Conservation (phyloP, 1,140 invertebrate genomes). For the Aphaenogaster floridana region DNA sequence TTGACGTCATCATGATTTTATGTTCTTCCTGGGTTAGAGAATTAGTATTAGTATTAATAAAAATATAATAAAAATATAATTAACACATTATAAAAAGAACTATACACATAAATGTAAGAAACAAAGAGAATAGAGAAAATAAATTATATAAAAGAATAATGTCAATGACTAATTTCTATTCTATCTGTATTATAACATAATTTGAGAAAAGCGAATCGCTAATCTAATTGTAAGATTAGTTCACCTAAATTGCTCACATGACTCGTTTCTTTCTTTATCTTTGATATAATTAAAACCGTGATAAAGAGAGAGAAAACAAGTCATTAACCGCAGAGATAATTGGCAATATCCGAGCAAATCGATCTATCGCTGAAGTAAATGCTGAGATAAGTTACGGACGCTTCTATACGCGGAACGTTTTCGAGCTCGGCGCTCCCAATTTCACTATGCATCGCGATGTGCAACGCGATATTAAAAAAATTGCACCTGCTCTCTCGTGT, state of each 20-base stretch:
- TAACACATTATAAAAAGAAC: neutral
- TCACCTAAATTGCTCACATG: neutral
- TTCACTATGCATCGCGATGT: neutral
- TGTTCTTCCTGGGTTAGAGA: too few species aligned
- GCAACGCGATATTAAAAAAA: neutral
- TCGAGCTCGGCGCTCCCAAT: neutral
- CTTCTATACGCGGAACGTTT: neutral
- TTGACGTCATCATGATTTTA: too few species aligned
- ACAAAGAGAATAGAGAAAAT: neutral
- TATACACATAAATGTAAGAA: slow-evolving; percentile 7
- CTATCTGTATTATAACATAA: neutral
- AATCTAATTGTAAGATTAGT: slow-evolving; percentile 23
- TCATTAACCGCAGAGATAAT: neutral
- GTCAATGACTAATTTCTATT: neutral
- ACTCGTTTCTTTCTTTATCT: slow-evolving; percentile 56
- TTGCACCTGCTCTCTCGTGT: neutral
- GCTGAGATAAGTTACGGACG: neutral
- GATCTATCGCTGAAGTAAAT: neutral
- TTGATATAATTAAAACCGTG: slow-evolving; percentile 50
- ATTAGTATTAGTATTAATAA: too few species aligned
- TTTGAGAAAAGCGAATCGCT: slow-evolving; percentile 7
- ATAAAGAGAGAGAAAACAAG: neutral
- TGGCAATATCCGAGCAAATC: neutral
- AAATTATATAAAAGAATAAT: neutral
- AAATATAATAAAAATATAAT: neutral